Evolutionary conservation across 2,888 invertebrate genomes (phyloP).

Genomic region (Teleogryllus oceanicus): DNA sequence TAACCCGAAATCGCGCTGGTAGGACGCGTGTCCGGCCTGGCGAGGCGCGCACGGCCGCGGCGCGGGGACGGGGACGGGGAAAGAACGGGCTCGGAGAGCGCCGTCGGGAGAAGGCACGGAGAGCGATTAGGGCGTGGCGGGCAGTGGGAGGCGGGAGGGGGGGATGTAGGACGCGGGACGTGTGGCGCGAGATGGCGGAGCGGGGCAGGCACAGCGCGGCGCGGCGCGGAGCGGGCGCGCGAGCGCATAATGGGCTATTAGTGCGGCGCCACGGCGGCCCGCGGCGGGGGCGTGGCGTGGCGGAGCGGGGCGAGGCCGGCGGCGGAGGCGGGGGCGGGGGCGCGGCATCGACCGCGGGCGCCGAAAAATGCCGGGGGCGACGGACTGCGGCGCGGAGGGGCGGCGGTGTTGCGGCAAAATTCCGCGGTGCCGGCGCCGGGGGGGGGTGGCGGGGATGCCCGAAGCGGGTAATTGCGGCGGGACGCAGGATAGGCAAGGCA

Average conservation of each 20-base stretch:
- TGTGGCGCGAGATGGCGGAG: background rate
- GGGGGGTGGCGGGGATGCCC: background rate
- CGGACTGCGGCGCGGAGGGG: background rate
- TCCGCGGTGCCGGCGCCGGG: background rate
- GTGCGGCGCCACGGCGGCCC: slow-evolving; percentile 18
- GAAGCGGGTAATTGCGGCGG: background rate
- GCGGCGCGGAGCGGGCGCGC: background rate
- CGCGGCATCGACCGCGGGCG: background rate
- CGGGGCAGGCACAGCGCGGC: background rate
- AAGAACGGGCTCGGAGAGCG: too few species aligned
- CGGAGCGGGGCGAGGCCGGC: background rate
- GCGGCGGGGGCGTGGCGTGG: background rate
- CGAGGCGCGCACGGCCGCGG: too few species aligned
- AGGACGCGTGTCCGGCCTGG: too few species aligned
- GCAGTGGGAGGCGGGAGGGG: too few species aligned
- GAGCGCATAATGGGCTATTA: slow-evolving; percentile 9
- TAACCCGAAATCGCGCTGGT: too few species aligned
- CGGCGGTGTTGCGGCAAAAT: background rate
- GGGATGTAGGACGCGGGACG: too few species aligned
- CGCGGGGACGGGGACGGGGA: too few species aligned
- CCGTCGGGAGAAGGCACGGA: too few species aligned
- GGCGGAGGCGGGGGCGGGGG: background rate
- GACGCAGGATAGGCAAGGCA: background rate
- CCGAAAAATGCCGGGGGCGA: slow-evolving; percentile 18
- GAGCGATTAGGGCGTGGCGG: too few species aligned